phyloP scores from a whole-genome alignment of 2,888 invertebrate genomes.

The Tetramorium bicarinatum region DNA sequence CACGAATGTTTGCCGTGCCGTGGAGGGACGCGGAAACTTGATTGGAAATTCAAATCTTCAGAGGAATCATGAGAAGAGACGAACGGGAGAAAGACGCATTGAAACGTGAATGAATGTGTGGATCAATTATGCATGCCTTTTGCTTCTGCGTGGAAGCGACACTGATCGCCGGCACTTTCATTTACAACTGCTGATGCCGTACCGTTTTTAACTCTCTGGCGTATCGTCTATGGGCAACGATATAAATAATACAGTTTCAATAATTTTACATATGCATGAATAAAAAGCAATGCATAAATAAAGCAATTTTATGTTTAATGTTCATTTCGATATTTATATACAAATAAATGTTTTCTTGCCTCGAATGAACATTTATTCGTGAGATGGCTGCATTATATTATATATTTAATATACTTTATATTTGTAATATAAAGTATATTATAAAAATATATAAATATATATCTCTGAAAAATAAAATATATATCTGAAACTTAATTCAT shows the following conservation, averaged over 20 bases:
- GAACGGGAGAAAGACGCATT: constrained; percentile 55
- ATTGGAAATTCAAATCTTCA: constrained; percentile 75
- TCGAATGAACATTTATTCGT: background rate
- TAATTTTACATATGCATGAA: background rate
- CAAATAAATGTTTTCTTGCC: background rate
- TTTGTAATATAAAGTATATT: too few relatives aligned
- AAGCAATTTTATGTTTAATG: background rate
- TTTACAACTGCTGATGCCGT: constrained; percentile 67
- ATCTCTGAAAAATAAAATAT: too few relatives aligned
- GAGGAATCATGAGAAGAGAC: constrained; percentile 57
- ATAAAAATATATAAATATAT: too few relatives aligned
- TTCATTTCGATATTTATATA: background rate
- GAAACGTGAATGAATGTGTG: constrained; percentile 76
- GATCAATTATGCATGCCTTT: constrained; percentile 73
- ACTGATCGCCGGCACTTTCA: constrained; percentile 68
- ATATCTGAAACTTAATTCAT: too few relatives aligned
- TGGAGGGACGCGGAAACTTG: constrained; percentile 33
- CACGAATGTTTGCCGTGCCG: background rate
- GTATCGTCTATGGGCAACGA: background rate
- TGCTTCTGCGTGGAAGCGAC: constrained; percentile 65
- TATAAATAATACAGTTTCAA: constrained; percentile 4
- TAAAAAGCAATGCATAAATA: background rate
- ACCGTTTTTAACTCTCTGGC: constrained; percentile 58
- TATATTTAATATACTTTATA: too few relatives aligned
- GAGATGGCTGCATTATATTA: too few relatives aligned